phyloP scores from a whole-genome alignment of 2,113 vertebrate species.

The Cygnus buccinator region DNA sequence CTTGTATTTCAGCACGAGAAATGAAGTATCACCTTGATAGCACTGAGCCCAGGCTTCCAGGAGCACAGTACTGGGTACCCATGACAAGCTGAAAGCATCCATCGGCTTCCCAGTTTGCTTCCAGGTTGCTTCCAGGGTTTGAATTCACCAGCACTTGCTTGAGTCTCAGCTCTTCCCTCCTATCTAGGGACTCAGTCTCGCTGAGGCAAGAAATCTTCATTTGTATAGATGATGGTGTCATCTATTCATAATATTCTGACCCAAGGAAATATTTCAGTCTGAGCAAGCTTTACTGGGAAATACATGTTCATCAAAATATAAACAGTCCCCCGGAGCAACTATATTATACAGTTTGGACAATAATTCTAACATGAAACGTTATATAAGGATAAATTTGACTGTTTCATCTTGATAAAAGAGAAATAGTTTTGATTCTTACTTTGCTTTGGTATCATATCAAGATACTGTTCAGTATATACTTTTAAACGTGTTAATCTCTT shows the following conservation, averaged over 20 bases:
- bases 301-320: neutral
- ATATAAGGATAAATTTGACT: neutral
- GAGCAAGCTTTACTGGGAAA: neutral
- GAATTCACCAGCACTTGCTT: neutral
- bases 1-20: neutral
- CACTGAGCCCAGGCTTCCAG: neutral
- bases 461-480: neutral
- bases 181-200: neutral
- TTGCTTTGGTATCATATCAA: neutral
- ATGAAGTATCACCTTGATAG: rapidly evolving
- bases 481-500: neutral
- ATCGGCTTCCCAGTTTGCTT: neutral
- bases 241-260: neutral
- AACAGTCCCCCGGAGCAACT: neutral
- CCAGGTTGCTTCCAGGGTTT: neutral
- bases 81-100: neutral
- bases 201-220: neutral
- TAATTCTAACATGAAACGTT: neutral
- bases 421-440: neutral
- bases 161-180: neutral
- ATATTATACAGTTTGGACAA: neutral
- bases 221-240: neutral
- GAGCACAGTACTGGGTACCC: neutral
- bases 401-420: neutral
- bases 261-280: neutral